phyloP scores from a whole-genome alignment of 2,113 vertebrate species.

The Ascaphus truei region DNA sequence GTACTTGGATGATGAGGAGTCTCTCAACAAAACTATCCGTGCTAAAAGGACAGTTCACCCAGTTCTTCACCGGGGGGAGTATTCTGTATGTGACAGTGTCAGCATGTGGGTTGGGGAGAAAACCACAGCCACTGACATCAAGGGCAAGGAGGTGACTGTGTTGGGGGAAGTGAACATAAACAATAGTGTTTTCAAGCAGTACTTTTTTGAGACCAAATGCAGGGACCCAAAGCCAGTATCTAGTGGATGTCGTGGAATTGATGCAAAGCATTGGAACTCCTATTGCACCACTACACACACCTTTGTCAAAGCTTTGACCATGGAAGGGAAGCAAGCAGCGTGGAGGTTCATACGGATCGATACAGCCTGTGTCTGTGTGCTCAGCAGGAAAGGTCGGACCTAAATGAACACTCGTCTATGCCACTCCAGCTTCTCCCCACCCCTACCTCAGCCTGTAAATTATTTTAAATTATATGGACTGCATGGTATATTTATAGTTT shows the following conservation, averaged over 20 bases:
- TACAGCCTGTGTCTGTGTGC: slow-evolving; percentile 91
- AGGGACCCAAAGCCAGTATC: slow-evolving; percentile 70
- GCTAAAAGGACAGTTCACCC: slow-evolving; percentile 68
- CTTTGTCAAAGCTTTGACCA: slow-evolving; percentile 89
- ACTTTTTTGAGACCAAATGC: slow-evolving; percentile 95
- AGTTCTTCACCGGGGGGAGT: slow-evolving; percentile 86
- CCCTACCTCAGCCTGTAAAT: slow-evolving; percentile 98
- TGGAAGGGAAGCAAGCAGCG: slow-evolving; percentile 79
- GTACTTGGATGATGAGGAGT: slow-evolving; percentile 40
- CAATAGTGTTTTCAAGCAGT: slow-evolving; percentile 87
- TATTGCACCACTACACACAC: slow-evolving; percentile 96
- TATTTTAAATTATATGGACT: slow-evolving; percentile 98
- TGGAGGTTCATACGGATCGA: slow-evolving; percentile 94
- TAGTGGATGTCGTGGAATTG: slow-evolving; percentile 87
- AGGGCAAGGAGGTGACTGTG: slow-evolving; percentile 89
- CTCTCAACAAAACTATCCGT: slow-evolving; percentile 63
- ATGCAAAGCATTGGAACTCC: slow-evolving; percentile 94
- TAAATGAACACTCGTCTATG: slow-evolving; percentile 47
- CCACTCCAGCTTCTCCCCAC: slow-evolving; percentile 50
- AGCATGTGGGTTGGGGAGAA: slow-evolving; percentile 89
- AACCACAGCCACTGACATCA: slow-evolving; percentile 88
- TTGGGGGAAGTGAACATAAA: slow-evolving; percentile 87
- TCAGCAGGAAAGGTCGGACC: slow-evolving; percentile 84
- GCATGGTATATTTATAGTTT: slow-evolving; percentile 99
- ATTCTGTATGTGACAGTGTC: slow-evolving; percentile 92